A percentile compares a stretch with the other conserved stretches of the same genome.
phyloP scores from a whole-genome alignment of 1,140 invertebrate genomes.

The Samia ricini region DNA sequence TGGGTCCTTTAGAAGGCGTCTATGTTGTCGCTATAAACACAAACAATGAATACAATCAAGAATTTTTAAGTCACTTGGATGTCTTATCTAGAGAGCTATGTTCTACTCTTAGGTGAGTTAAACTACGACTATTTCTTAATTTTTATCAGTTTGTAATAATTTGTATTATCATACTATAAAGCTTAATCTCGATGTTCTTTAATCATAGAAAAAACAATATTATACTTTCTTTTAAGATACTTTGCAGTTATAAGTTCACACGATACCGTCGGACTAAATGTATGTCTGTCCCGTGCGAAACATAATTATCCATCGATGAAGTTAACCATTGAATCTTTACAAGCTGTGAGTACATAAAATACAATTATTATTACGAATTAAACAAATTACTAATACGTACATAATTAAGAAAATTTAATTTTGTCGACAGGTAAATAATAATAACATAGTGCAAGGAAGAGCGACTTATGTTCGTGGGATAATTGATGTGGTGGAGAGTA shows the following conservation, averaged over 20 bases:
- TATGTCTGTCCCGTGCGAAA: neutral
- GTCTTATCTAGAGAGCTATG: conserved; percentile 2
- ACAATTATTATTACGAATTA: neutral
- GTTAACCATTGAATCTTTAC: neutral
- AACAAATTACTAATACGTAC: neutral
- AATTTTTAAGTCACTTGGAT: neutral
- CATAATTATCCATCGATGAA: neutral
- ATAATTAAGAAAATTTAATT: neutral
- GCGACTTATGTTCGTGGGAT: neutral
- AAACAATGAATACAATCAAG: neutral
- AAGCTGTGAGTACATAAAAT: neutral
- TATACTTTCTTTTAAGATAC: neutral
- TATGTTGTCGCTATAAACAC: neutral
- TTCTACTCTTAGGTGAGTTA: neutral
- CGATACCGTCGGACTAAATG: neutral
- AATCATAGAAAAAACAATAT: too few species aligned
- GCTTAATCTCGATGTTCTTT: neutral
- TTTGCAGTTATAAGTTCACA: conserved; percentile 1
- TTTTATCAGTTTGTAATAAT: neutral
- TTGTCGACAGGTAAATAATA: neutral
- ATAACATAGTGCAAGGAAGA: neutral
- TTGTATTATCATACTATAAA: too few species aligned
- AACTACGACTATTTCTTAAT: too few species aligned
- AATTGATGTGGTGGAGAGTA: neutral
- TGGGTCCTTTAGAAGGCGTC: neutral